A percentile compares a stretch with the other conserved stretches of the same genome.
phyloP scores from a whole-genome alignment of 2,888 invertebrate species.

The Synanthedon myopaeformis region DNA sequence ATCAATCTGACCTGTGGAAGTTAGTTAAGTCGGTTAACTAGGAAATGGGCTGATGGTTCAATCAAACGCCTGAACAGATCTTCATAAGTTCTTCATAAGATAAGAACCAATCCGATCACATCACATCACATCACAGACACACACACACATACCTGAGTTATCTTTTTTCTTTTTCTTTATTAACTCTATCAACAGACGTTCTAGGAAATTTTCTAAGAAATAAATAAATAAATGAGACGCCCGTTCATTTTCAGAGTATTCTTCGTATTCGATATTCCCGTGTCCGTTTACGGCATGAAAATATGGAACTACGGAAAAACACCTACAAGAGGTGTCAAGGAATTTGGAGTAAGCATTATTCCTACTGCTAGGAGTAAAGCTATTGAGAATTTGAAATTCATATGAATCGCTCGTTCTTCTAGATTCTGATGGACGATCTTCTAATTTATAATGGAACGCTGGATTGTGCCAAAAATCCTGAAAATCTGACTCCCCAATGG shows the following conservation, averaged over 20 bases:
- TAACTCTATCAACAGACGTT: too few relatives aligned
- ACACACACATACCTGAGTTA: too few relatives aligned
- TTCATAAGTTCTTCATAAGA: too few relatives aligned
- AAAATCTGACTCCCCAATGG: slow-evolving; percentile 41
- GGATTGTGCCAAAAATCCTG: slow-evolving; percentile 47
- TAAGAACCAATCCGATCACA: too few relatives aligned
- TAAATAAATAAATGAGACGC: too few relatives aligned
- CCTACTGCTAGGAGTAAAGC: neutral
- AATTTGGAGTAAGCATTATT: slow-evolving; percentile 80
- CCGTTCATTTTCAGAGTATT: slow-evolving; percentile 69
- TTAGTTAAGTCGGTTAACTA: too few relatives aligned
- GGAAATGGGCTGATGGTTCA: too few relatives aligned
- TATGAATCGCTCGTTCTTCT: slow-evolving; percentile 4
- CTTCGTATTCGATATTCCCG: slow-evolving; percentile 82
- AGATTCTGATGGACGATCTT: slow-evolving; percentile 86
- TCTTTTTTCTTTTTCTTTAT: too few relatives aligned
- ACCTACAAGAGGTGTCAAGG: slow-evolving; percentile 80
- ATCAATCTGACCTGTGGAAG: too few relatives aligned
- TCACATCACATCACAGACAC: too few relatives aligned
- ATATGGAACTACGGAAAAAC: slow-evolving; percentile 90
- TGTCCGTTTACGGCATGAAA: slow-evolving; percentile 79
- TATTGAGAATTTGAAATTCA: neutral
- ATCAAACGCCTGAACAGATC: too few relatives aligned
- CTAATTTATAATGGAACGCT: slow-evolving; percentile 82
- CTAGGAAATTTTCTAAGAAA: too few relatives aligned